Conservation (phyloP, 2,888 invertebrate species). For the Chalcis sispes region DNA sequence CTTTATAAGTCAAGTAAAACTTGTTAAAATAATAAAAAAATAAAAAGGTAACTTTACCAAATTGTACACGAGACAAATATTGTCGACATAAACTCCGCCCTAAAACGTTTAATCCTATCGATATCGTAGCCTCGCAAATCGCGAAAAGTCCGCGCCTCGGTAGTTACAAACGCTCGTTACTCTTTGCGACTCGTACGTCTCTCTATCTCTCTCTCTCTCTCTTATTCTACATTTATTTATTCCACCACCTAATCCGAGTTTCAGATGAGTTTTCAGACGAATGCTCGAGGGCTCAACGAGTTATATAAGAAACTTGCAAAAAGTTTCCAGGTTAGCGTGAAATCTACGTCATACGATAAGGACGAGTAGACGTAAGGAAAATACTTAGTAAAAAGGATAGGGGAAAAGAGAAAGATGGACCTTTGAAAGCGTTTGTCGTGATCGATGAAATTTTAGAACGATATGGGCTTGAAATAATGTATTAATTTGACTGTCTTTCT, state of each 20-base stretch:
- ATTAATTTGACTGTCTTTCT: not conserved
- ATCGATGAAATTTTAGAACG: slow-evolving; percentile 20
- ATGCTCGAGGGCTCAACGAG: slow-evolving; percentile 66
- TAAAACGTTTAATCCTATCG: slow-evolving; percentile 59
- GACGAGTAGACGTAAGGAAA: slow-evolving; percentile 2
- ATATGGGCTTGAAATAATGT: slow-evolving; percentile 38
- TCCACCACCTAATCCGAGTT: slow-evolving; percentile 70
- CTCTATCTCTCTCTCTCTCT: slow-evolving; percentile 1
- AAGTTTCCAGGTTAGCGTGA: slow-evolving; percentile 68
- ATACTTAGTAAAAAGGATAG: not conserved
- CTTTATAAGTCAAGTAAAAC: not conserved
- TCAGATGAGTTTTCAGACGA: slow-evolving; percentile 70
- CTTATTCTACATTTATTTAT: slow-evolving; percentile 55
- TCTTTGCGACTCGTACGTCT: not conserved
- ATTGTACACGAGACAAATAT: no score
- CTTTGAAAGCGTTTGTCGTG: slow-evolving; percentile 9
- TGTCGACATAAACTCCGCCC: slow-evolving; percentile 5
- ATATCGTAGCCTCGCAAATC: slow-evolving; percentile 52
- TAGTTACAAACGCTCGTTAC: slow-evolving; percentile 18
- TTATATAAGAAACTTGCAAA: slow-evolving; percentile 66
- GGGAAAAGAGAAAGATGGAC: not conserved
- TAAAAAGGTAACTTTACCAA: not conserved
- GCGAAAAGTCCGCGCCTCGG: slow-evolving; percentile 22
- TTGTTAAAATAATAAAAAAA: not conserved
- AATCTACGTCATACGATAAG: slow-evolving; percentile 54